These are phyloP conservation scores for Daptonema setosum DNA, from an alignment of 2,888 invertebrate genomes.

Conservation along the genomic window DNA sequence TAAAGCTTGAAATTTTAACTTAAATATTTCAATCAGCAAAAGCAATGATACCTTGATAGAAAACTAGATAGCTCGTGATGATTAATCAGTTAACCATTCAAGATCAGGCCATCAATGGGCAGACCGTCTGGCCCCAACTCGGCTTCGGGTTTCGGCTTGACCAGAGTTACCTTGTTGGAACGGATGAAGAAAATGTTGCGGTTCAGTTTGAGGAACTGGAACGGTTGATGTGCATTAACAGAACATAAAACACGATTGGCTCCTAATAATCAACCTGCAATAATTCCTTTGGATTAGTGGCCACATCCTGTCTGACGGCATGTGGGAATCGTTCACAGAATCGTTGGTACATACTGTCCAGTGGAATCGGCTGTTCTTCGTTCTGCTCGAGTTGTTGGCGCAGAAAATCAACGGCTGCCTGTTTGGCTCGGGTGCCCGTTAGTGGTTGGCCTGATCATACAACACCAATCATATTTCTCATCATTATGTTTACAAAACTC, in stretches of 20 bases:
- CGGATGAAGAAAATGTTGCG: constrained; percentile 84
- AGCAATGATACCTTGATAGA: no score
- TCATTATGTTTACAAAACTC: no score
- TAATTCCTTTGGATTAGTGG: constrained; percentile 69
- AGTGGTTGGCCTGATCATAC: constrained; percentile 24
- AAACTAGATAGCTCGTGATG: no score
- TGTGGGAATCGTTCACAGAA: constrained; percentile 26
- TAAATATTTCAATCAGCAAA: no score
- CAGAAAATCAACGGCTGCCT: constrained; percentile 25
- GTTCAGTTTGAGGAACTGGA: constrained; percentile 72
- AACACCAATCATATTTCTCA: constrained; percentile 15
- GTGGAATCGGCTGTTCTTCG: constrained; percentile 23
- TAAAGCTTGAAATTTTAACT: no score
- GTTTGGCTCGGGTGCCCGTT: constrained; percentile 23
- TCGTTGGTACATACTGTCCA: constrained; percentile 22
- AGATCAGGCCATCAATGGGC: no score
- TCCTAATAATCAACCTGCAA: no score
- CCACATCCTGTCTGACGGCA: constrained; percentile 38
- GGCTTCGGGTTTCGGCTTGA: no score
- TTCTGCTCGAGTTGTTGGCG: constrained; percentile 11
- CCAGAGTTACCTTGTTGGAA: constrained; percentile 44
- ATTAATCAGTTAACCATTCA: no score
- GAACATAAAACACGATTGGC: no score
- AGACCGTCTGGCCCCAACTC: no score
- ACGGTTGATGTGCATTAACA: no score